Base-by-base conservation (phyloP, 2,888 invertebrate genomes). In the Malacosoma neustria region DNA sequence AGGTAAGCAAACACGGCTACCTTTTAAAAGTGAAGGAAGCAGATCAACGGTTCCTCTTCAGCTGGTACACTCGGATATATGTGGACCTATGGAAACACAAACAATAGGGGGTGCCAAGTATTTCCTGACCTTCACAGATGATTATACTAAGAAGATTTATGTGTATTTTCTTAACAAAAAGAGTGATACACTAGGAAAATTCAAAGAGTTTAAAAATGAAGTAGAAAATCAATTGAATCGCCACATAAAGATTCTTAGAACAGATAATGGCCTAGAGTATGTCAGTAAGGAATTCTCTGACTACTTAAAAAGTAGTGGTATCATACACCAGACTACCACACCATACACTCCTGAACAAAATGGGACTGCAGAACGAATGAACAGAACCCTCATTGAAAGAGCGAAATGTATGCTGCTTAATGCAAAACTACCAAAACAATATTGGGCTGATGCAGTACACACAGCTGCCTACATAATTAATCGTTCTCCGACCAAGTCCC, bases 1-100 rank as follows among this genome's bases (percentile, higher is more conserved):
- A n/a, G 45, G 40, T 3, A 45, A 45, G 37, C 42, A 32, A 4
- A n/a, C 32, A 9, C 14, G 36, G 9, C 22, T 37, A 11, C 37
- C 37, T 11, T 37, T 37, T 14, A n/a, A n/a, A n/a, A 32, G 14
- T 29, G 13, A 13, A 13, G 32, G 32, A 32, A 32, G 22, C 32
- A 32, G 37, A 37, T 9, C 4, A 6, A 6, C 29, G 35, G 13
- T 29, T 9, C 12, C n/a, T 5, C 29, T 35, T n/a, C 13, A 29
- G 5, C 4, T 35, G 9, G 29, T 35, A 9, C 35, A 35, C 6
- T n/a, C 35, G 29, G 29, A 35, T 29, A 5, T 35, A 5, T 35
- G 35, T 30, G 29, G 30, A 6, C 34, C 34, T 9, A 34, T 34
- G 34, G 15, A 14, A 22, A 6, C 3, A 7, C 2, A 5, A 15